Percentiles rank a stretch among this genome's conserved stretches.
These are phyloP conservation scores for Hyalella azteca DNA, from an alignment of 2,888 invertebrate species.

Conservation along the genomic window DNA sequence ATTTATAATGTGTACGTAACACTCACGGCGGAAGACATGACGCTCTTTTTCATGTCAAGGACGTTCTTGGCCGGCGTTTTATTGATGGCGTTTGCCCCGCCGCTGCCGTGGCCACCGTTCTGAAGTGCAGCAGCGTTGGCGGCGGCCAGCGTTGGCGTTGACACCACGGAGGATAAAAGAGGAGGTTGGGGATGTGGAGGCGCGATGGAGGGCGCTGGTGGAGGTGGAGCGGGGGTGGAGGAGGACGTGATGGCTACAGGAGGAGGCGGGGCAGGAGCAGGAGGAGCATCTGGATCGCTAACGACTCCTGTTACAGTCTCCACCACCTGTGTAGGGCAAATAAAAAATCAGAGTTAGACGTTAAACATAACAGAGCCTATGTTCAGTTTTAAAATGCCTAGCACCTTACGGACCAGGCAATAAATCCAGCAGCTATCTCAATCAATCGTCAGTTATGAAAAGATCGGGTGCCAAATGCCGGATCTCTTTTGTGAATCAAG, in stretches of 20 bases:
- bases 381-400: background rate
- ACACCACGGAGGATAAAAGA: slow-evolving; percentile 35
- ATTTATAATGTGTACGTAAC: background rate
- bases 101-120: slow-evolving; percentile 10
- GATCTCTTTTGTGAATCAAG: no score
- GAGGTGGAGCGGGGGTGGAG: slow-evolving; percentile 1
- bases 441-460: no score
- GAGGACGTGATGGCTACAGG: slow-evolving; percentile 1
- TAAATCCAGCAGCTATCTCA: background rate
- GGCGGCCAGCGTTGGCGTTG: slow-evolving; percentile 24
- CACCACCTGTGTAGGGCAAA: slow-evolving; percentile 77
- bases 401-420: background rate
- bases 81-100: background rate
- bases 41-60: slow-evolving; percentile 33
- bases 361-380: background rate
- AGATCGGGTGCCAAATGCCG: no score
- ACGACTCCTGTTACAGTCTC: slow-evolving; percentile 71
- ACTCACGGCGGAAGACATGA: slow-evolving; percentile 32
- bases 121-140: slow-evolving; percentile 27
- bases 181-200: background rate
- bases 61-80: slow-evolving; percentile 12
- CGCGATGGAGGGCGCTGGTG: background rate
- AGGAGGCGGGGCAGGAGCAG: slow-evolving; percentile 32
- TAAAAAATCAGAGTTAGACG: background rate
- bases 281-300: slow-evolving; percentile 60